Evolutionary conservation across 92 coral and sea anemone species (phyloP).

Genomic region (Hydrozoanthus gracilis): DNA sequence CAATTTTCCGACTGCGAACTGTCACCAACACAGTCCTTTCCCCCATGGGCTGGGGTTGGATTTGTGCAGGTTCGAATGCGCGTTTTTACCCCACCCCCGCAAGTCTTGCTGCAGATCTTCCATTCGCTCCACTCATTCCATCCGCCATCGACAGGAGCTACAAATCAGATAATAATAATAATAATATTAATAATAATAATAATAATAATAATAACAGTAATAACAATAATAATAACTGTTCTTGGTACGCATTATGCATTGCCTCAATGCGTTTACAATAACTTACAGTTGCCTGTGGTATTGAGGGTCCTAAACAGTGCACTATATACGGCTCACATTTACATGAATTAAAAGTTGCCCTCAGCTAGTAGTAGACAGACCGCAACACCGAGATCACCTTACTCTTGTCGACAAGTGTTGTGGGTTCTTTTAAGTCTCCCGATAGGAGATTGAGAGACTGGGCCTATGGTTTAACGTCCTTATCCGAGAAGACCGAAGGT

Average conservation of each 20-base stretch:
- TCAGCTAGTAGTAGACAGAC: no score
- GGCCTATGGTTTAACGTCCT: no score
- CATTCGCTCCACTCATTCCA: conserved; percentile 8
- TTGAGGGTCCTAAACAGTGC: background rate
- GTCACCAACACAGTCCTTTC: conserved; percentile 3
- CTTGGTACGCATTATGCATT: no score
- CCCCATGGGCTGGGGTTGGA: conserved; percentile 26
- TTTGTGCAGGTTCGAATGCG: conserved; percentile 14
- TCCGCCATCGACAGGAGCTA: background rate
- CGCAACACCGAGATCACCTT: no score
- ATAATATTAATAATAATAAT: background rate
- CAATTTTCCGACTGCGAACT: background rate
- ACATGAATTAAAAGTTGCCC: no score
- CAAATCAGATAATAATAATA: background rate
- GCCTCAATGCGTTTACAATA: background rate
- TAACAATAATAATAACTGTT: background rate
- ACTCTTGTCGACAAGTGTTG: no score
- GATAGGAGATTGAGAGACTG: no score
- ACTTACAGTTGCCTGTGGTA: background rate
- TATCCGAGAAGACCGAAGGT: no score
- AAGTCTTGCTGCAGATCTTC: background rate
- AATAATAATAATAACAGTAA: background rate
- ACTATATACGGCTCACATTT: no score
- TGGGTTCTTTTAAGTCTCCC: no score
- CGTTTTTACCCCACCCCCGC: conserved; percentile 26